Conservation (phyloP, 37 sponge, comb jelly and placozoan genomes). For the Chondrosia reniformis region DNA sequence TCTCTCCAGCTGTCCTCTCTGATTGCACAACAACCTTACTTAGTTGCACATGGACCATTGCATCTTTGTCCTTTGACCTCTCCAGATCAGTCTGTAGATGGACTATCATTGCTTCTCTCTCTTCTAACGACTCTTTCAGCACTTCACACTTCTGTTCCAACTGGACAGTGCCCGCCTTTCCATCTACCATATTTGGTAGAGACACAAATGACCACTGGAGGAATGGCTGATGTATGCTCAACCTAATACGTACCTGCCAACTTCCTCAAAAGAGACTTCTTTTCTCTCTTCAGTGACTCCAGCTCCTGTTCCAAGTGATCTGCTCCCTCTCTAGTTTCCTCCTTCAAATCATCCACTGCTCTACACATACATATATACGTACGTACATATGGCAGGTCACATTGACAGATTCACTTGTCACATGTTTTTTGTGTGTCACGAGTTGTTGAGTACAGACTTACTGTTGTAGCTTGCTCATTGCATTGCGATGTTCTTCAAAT, state of each 20-base stretch:
- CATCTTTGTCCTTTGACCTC: constrained; percentile 44
- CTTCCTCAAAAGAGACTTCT: constrained; percentile 27
- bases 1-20: constrained; percentile 50
- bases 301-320: neutral
- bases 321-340: constrained; percentile 17
- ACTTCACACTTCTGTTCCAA: constrained; percentile 32
- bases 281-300: constrained; percentile 18
- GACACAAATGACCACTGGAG: neutral
- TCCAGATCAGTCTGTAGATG: constrained; percentile 41
- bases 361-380: neutral
- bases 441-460: too few species aligned
- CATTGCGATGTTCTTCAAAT: too few species aligned
- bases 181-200: constrained; percentile 18
- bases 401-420: neutral
- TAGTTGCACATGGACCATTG: constrained; percentile 25
- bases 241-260: constrained; percentile 29
- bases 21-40: constrained; percentile 30
- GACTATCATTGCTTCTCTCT: constrained; percentile 12
- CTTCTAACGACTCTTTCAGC: constrained; percentile 20
- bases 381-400: neutral
- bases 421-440: neutral
- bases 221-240: neutral
- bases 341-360: constrained; percentile 9
- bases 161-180: constrained; percentile 23
- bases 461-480: too few species aligned